A percentile compares a stretch with the other conserved stretches of the same genome.
These are phyloP conservation scores for Gopherus flavomarginatus DNA, from an alignment of 2,113 vertebrate genomes.

Conservation along the genomic window DNA sequence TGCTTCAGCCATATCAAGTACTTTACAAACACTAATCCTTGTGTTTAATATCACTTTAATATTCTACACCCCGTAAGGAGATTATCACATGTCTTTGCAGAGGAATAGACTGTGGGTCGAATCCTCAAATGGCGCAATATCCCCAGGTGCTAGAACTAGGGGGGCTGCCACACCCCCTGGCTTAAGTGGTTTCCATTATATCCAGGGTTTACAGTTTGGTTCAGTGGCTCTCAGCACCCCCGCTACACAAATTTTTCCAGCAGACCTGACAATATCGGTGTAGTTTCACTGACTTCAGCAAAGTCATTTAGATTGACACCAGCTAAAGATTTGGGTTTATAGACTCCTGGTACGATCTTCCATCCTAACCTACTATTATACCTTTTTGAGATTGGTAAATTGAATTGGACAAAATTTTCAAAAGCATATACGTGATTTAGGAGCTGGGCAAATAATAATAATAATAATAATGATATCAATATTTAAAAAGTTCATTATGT, in stretches of 20 bases:
- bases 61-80: accelerated
- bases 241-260: too few relatives aligned
- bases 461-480: background rate
- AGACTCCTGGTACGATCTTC: background rate
- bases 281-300: background rate
- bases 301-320: background rate
- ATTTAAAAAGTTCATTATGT: background rate
- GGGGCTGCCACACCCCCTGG: too few relatives aligned
- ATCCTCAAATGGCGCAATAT: background rate
- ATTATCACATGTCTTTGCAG: background rate
- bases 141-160: too few relatives aligned
- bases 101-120: background rate
- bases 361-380: background rate
- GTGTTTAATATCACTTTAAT: background rate
- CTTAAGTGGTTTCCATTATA: too few relatives aligned
- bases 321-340: background rate
- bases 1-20: too few relatives aligned
- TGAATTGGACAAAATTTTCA: background rate
- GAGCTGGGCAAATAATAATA: background rate
- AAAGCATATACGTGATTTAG: background rate
- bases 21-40: background rate
- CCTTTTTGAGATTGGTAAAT: background rate
- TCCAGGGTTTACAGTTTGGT: too few relatives aligned
- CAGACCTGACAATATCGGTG: too few relatives aligned
- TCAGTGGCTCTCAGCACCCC: too few relatives aligned